Conservation (phyloP, 2,888 invertebrate genomes). For the Drosophila dives region DNA sequence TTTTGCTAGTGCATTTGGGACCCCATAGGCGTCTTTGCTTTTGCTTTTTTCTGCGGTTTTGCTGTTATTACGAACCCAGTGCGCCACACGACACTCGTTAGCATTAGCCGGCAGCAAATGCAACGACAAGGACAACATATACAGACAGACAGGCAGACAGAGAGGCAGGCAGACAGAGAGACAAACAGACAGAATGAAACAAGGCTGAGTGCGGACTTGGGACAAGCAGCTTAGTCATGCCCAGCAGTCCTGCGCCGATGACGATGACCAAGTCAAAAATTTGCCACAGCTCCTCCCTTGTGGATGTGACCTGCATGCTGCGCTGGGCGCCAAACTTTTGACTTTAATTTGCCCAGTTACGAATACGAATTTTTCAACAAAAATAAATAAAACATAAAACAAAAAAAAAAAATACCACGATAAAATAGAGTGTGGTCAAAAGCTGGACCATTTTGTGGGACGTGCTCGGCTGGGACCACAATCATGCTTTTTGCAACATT, state of each 20-base stretch:
- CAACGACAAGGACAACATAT: slow-evolving; percentile 12
- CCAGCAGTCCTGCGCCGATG: slow-evolving; percentile 33
- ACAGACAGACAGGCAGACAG: slow-evolving; percentile 20
- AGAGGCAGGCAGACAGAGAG: background rate
- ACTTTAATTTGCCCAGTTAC: slow-evolving; percentile 72
- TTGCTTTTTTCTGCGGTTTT: slow-evolving; percentile 51
- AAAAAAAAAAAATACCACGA: slow-evolving; percentile 34
- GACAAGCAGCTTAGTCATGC: slow-evolving; percentile 45
- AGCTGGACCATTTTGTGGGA: slow-evolving; percentile 55
- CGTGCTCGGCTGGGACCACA: slow-evolving; percentile 51
- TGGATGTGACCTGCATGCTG: slow-evolving; percentile 73
- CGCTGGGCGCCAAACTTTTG: slow-evolving; percentile 69
- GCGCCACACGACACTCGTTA: slow-evolving; percentile 51
- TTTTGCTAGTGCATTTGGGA: slow-evolving; percentile 14
- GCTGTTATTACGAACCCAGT: slow-evolving; percentile 55
- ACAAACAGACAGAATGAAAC: slow-evolving; percentile 4
- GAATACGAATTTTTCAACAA: slow-evolving; percentile 51
- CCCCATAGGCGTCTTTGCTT: slow-evolving; percentile 40
- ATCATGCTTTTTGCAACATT: slow-evolving; percentile 42
- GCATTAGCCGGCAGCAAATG: slow-evolving; percentile 32
- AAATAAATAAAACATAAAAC: slow-evolving; percentile 11
- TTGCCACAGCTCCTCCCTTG: slow-evolving; percentile 22
- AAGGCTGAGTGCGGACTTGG: slow-evolving; percentile 2
- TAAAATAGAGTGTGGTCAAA: slow-evolving; percentile 56
- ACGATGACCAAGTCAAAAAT: slow-evolving; percentile 32